Evolutionary conservation across 1,140 invertebrate genomes (phyloP), one percentile per base, ranked within the genome.

Genomic region (Hyposmocoma kahamanoa): DNA sequence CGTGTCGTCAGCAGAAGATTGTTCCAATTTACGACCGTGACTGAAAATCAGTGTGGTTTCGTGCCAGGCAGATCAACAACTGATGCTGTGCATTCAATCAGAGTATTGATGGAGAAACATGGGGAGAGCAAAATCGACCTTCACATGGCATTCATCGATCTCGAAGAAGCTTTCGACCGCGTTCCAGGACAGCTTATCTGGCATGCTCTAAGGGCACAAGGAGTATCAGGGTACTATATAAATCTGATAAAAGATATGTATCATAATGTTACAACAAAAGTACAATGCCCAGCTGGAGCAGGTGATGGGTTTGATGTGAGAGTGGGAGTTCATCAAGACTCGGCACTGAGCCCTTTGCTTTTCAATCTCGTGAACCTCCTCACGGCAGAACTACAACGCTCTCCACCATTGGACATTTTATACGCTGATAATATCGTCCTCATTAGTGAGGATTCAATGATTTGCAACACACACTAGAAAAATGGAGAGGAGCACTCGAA

Each of bases 101-200:
- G 56, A 41, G 32, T 58, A n/a, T 13, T 61, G 1, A 58, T 56
- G 50, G 59, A 61, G 41, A 65, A 58, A 50, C 20, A 42, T 20
- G 15, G 38, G 20, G 17, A 28, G 4, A 53, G 42, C 21, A 56
- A 36, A 22, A 22, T 48, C 28, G 26, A 67, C 19, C 22, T 62
- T 2, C 46, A 62, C 22, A 17, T 57, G 10, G 8, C 48, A 1
- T 57, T 59, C 21, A 59, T 66, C 4, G 59, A 59, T 21, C 48
- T 62, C 0, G 50, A 66, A 39, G 62, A 62, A 38, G 50, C 62
- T 0, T 65, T 56, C 18, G 53, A 62, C 15, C n/a, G 49, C 42
- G 36, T 59, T 0, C 50, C 56, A 10, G 30, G 48, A 9, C 43
- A 39, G 24, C 11, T 59, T 26, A 32, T 59, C 2, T 61, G 61